phyloP scores from a whole-genome alignment of 2,113 vertebrate species.

The Andinoacara biseriatus region DNA sequence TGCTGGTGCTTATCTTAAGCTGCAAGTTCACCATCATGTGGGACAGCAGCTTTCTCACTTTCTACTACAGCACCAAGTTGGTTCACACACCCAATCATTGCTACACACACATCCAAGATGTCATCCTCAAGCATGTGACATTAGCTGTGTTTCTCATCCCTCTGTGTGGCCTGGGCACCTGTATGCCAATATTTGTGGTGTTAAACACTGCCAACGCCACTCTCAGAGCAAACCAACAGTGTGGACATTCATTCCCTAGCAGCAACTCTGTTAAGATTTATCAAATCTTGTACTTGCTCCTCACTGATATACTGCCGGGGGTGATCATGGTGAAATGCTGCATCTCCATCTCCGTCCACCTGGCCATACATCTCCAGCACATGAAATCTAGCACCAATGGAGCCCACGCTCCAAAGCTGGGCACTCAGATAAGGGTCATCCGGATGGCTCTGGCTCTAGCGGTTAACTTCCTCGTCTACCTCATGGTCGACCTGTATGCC shows the following conservation, averaged over 20 bases:
- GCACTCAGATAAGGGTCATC: conserved; percentile 79
- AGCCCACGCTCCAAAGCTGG: conserved; percentile 73
- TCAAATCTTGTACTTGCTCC: conserved; percentile 62
- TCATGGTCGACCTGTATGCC: conserved; percentile 73
- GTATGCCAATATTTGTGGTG: conserved; percentile 64
- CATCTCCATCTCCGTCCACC: conserved; percentile 79
- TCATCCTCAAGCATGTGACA: conserved; percentile 74
- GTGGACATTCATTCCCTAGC: conserved; percentile 59
- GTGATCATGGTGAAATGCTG: conserved; percentile 79
- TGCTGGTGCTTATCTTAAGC: conserved; percentile 66
- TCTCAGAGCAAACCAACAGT: not conserved
- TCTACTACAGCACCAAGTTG: conserved; percentile 82
- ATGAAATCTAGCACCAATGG: conserved; percentile 80
- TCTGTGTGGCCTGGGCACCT: conserved; percentile 62
- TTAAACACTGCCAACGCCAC: conserved; percentile 50
- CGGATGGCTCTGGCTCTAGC: conserved; percentile 75
- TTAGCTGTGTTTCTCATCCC: conserved; percentile 63
- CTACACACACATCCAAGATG: conserved; percentile 72
- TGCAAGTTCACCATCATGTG: conserved; percentile 80
- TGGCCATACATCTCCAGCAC: conserved; percentile 74
- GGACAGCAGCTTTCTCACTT: conserved; percentile 78
- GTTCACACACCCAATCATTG: conserved; percentile 73
- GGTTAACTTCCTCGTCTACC: conserved; percentile 67
- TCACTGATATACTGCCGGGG: conserved; percentile 75
- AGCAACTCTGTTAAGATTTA: conserved; percentile 35